These are phyloP conservation scores for Phymastichus coffea DNA, from an alignment of 1,140 invertebrate species.

Conservation along the genomic window DNA sequence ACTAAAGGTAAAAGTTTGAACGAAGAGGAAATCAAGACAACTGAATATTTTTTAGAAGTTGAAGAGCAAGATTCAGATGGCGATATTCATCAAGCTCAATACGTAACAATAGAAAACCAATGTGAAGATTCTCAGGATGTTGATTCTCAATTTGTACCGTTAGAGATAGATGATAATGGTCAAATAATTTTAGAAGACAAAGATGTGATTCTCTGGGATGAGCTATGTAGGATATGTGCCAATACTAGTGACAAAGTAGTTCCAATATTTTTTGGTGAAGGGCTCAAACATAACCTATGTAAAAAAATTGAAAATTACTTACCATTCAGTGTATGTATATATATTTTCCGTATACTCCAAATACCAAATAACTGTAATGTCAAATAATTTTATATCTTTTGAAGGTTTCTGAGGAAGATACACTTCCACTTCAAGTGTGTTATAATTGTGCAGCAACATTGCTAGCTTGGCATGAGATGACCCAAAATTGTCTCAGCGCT, in stretches of 20 bases:
- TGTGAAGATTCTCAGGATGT: not conserved
- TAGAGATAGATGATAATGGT: slow-evolving; percentile 3
- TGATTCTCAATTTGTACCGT: slow-evolving; percentile 3
- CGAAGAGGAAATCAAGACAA: slow-evolving; percentile 8
- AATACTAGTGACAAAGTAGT: slow-evolving; percentile 55
- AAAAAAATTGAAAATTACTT: slow-evolving; percentile 63
- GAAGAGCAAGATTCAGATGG: not conserved
- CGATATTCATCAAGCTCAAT: not conserved
- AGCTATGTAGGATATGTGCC: slow-evolving; percentile 61
- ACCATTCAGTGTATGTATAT: slow-evolving; percentile 60
- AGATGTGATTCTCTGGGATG: slow-evolving; percentile 13
- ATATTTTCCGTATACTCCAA: too few relatives aligned
- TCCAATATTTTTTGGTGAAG: slow-evolving; percentile 61
- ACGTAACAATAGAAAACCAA: not conserved
- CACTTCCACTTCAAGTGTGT: slow-evolving; percentile 63
- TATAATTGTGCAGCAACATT: slow-evolving; percentile 64
- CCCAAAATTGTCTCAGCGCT: slow-evolving; percentile 59
- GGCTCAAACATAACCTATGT: slow-evolving; percentile 56
- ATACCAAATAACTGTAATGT: too few relatives aligned
- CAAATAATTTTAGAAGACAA: slow-evolving; percentile 9
- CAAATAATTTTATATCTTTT: slow-evolving; percentile 12
- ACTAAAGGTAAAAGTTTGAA: not conserved
- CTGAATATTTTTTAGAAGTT: slow-evolving; percentile 19
- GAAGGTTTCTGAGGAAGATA: slow-evolving; percentile 57
- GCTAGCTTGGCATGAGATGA: slow-evolving; percentile 65